Evolutionary conservation across 2,113 vertebrate genomes (phyloP).

Genomic region (Chloebia gouldiae): DNA sequence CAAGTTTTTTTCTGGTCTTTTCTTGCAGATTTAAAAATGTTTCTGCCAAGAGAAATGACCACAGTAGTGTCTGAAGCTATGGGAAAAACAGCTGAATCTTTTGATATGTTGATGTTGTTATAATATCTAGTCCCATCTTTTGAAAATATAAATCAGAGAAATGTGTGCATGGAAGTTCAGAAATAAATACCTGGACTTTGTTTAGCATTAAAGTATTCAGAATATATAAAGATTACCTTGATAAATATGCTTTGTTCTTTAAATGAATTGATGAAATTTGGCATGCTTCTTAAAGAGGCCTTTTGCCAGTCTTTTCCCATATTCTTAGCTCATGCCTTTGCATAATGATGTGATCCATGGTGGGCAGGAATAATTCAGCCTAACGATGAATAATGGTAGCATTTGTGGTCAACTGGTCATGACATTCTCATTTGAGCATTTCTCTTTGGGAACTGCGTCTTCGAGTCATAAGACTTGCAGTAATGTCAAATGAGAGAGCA

Average conservation of each 20-base stretch:
- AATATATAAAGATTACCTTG: not conserved
- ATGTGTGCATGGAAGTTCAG: not conserved
- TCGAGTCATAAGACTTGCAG: constrained; percentile 5
- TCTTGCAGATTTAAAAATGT: constrained; percentile 6
- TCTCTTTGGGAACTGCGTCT: not conserved
- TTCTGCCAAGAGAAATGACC: constrained; percentile 16
- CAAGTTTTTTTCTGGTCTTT: not conserved
- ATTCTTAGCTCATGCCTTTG: constrained; percentile 37
- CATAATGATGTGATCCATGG: constrained; percentile 31
- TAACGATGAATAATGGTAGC: constrained; percentile 41
- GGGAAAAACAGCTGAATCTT: constrained; percentile 10
- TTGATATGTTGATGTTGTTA: not conserved
- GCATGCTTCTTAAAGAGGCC: not conserved
- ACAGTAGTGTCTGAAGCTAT: not conserved
- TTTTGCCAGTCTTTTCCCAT: constrained; percentile 5
- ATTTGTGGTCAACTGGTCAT: constrained; percentile 50
- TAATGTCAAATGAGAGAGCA: not conserved
- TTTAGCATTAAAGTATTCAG: not conserved
- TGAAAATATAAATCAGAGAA: not conserved
- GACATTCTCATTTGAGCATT: constrained; percentile 45
- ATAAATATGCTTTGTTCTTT: not conserved
- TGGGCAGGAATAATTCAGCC: constrained; percentile 28
- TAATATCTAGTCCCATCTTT: not conserved
- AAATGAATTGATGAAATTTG: not conserved
- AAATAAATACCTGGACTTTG: not conserved